Conservation (phyloP, 2,797 vertebrate species). For the Eutrigla gurnardus region DNA sequence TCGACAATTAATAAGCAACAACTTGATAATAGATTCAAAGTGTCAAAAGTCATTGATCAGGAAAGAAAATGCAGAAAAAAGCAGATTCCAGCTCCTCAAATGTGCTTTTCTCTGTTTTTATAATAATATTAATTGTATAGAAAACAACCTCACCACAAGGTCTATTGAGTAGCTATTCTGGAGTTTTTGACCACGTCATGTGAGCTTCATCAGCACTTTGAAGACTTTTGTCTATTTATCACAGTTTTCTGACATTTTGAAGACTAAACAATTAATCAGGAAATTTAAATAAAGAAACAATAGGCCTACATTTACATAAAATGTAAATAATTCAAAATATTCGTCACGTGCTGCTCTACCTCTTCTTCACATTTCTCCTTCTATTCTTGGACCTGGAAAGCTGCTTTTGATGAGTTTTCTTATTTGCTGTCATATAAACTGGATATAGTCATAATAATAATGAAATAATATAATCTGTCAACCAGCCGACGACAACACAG, state of each 20-base stretch:
- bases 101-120: not conserved
- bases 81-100: not conserved
- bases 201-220: not conserved
- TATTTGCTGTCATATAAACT: not conserved
- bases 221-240: not conserved
- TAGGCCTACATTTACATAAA: not conserved
- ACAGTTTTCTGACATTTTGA: not conserved
- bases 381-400: not conserved
- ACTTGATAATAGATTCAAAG: not conserved
- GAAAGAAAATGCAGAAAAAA: not conserved
- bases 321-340: not conserved
- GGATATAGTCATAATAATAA: too few relatives aligned
- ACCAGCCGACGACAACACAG: conserved; percentile 14
- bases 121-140: not conserved
- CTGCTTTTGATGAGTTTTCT: not conserved
- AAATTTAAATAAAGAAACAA: too few relatives aligned
- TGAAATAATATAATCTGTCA: not conserved
- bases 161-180: not conserved
- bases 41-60: not conserved
- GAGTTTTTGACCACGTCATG: not conserved
- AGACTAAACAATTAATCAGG: not conserved
- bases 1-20: not conserved
- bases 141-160: not conserved
- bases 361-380: not conserved
- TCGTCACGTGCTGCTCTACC: not conserved